Evolutionary conservation across 2,888 invertebrate genomes (phyloP).

Genomic region (Omphaloscelis lunosa): DNA sequence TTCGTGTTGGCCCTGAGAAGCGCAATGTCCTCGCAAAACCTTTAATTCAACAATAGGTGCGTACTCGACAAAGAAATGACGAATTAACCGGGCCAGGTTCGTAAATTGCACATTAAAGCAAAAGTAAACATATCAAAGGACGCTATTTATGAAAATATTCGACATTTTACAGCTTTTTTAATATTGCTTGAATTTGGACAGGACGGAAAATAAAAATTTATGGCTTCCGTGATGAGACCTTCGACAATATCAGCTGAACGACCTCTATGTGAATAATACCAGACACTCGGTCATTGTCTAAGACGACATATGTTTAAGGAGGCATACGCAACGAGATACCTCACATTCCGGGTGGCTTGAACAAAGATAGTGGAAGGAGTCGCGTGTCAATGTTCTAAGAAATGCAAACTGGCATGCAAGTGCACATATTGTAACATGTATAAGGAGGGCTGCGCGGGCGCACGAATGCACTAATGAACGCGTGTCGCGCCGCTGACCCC

Average conservation of each 20-base stretch:
- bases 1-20: conserved; percentile 75
- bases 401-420: conserved; percentile 50
- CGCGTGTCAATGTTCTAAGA: conserved; percentile 40
- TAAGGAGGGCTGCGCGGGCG: conserved; percentile 75
- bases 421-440: conserved; percentile 56
- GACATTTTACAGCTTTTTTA: conserved; percentile 65
- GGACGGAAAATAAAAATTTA: conserved; percentile 77
- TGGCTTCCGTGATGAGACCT: conserved; percentile 78
- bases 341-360: conserved; percentile 36
- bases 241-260: conserved; percentile 67
- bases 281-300: conserved; percentile 65
- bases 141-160: conserved; percentile 49
- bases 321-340: conserved; percentile 18
- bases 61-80: conserved; percentile 78
- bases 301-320: conserved; percentile 39
- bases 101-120: conserved; percentile 51
- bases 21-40: conserved; percentile 73
- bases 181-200: conserved; percentile 72
- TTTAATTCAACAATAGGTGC: conserved; percentile 78
- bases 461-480: conserved; percentile 86
- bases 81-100: conserved; percentile 67
- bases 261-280: conserved; percentile 68
- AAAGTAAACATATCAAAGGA: conserved; percentile 58
- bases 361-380: conserved; percentile 37
- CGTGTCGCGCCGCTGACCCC: conserved; percentile 88